Conservation (phyloP, 2,113 vertebrate species). For the Coracopsis vasa region DNA sequence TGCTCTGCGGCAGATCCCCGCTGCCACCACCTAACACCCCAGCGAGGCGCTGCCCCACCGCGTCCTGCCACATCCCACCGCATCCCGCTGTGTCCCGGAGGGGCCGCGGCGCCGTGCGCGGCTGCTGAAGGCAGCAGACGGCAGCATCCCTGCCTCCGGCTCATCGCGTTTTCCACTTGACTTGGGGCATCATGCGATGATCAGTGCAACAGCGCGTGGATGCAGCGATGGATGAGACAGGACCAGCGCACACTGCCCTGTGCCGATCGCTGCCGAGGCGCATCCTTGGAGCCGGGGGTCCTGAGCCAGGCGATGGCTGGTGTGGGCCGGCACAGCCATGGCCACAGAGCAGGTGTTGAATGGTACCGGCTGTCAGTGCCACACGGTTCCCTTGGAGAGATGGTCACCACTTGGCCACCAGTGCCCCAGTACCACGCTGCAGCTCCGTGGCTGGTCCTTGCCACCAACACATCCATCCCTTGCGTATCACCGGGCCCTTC, state of each 20-base stretch:
- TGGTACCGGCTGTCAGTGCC: rapidly evolving
- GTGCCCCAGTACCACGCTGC: rapidly evolving
- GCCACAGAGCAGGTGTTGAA: neutral
- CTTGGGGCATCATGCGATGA: neutral
- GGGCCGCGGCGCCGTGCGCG: too few species aligned
- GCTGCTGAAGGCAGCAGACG: neutral
- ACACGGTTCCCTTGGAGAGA: rapidly evolving
- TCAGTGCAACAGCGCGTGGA: neutral
- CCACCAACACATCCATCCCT: rapidly evolving
- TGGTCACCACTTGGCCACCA: rapidly evolving
- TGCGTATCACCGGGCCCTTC: neutral
- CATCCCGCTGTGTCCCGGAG: neutral
- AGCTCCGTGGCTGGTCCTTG: neutral
- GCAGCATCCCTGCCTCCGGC: neutral
- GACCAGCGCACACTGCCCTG: neutral
- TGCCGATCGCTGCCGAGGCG: rapidly evolving
- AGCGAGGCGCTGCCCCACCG: rapidly evolving
- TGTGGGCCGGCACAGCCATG: rapidly evolving
- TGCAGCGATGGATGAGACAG: neutral
- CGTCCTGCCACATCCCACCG: neutral
- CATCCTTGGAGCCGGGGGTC: neutral
- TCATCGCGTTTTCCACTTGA: neutral
- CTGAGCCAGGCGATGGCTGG: neutral
- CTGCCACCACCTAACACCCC: neutral
- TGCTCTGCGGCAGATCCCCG: neutral